Evolutionary conservation across 2,888 invertebrate genomes (phyloP).

Genomic region (Piscicola geometra): DNA sequence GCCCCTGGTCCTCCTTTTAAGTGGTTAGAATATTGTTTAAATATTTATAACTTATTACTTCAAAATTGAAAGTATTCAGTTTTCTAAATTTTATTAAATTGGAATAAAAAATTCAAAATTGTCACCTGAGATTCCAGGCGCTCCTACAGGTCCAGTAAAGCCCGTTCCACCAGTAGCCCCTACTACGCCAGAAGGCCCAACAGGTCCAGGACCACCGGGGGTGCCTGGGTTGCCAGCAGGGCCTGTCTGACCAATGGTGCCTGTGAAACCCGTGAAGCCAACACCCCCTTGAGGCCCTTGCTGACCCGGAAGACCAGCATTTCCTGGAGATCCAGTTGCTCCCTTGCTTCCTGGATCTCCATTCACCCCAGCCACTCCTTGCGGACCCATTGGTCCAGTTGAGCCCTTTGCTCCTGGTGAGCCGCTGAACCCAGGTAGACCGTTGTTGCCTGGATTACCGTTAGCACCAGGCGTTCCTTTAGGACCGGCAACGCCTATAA

Average conservation of each 20-base stretch:
- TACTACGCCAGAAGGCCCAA: neutral
- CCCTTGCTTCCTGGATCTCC: conserved; percentile 7
- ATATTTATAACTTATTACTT: neutral
- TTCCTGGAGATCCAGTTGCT: conserved; percentile 1
- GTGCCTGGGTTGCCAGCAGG: conserved; percentile 15
- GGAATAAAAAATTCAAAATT: too few relatives aligned
- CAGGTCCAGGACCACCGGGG: conserved; percentile 10
- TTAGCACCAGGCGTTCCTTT: neutral
- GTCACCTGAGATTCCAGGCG: conserved; percentile 16
- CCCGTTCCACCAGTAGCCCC: neutral
- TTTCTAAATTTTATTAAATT: too few relatives aligned
- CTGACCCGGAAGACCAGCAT: neutral
- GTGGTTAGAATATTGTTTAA: neutral
- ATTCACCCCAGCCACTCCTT: neutral
- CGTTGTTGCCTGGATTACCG: neutral
- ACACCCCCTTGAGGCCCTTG: conserved; percentile 6
- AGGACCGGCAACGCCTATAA: neutral
- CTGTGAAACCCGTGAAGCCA: neutral
- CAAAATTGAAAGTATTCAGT: neutral
- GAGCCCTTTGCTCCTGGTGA: neutral
- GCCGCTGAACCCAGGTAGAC: neutral
- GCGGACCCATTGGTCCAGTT: neutral
- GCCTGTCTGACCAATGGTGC: neutral
- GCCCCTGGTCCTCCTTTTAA: neutral
- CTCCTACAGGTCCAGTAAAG: neutral